phyloP scores from a whole-genome alignment of 2,888 invertebrate genomes.

The Trisateles emortualis region DNA sequence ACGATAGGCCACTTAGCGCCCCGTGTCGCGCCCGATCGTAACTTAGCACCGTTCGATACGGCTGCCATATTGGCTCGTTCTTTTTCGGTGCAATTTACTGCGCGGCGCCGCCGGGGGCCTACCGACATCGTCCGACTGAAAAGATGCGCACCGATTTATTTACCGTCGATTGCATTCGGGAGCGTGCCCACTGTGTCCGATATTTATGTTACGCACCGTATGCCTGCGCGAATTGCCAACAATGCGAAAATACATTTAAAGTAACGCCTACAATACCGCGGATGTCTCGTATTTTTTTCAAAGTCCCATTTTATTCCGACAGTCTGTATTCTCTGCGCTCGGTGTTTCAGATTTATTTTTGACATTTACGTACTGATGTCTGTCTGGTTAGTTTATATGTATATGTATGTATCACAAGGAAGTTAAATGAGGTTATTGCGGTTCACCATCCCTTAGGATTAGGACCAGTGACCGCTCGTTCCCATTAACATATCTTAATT shows the following conservation, averaged over 20 bases:
- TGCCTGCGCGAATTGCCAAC: conserved; percentile 72
- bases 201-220: conserved; percentile 77
- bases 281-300: conserved; percentile 73
- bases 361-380: conserved; percentile 45
- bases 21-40: conserved; percentile 77
- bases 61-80: conserved; percentile 78
- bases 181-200: conserved; percentile 75
- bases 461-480: conserved; percentile 42
- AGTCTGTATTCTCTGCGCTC: conserved; percentile 53
- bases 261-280: conserved; percentile 71
- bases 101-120: conserved; percentile 72
- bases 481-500: conserved; percentile 59
- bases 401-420: conserved; percentile 39
- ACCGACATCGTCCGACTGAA: conserved; percentile 66
- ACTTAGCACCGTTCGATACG: conserved; percentile 79
- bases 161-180: conserved; percentile 74
- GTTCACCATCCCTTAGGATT: conserved; percentile 48
- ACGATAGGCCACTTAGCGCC: conserved; percentile 84
- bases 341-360: conserved; percentile 65
- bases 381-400: conserved; percentile 41
- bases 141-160: conserved; percentile 78
- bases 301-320: conserved; percentile 71
- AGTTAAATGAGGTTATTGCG: conserved; percentile 46
- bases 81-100: conserved; percentile 83
- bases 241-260: conserved; percentile 80